A percentile compares a stretch with the other conserved stretches of the same genome.
Evolutionary conservation across 2,113 vertebrate species (phyloP).

Genomic region (Rattus norvegicus): DNA sequence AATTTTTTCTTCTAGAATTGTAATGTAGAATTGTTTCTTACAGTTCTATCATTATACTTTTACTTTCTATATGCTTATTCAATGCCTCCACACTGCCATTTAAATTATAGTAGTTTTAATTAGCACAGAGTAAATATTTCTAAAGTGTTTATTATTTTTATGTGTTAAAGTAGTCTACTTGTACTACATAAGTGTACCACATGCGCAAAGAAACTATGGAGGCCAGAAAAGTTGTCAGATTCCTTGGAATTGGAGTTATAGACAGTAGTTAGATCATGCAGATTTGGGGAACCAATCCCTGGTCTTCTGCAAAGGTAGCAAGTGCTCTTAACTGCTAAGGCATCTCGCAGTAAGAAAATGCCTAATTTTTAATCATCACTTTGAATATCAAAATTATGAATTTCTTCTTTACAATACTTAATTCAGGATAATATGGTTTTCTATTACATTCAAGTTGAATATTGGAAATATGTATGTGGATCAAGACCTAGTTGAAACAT

Average conservation of each 20-base stretch:
- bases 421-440: neutral
- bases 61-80: neutral
- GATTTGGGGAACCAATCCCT: neutral
- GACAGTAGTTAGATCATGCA: neutral
- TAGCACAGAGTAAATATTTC: neutral
- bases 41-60: neutral
- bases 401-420: neutral
- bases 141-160: neutral
- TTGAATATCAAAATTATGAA: neutral
- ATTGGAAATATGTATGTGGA: neutral
- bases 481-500: neutral
- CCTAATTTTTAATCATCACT: neutral
- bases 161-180: neutral
- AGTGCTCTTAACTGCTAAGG: neutral
- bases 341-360: neutral
- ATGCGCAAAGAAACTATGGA: neutral
- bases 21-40: neutral
- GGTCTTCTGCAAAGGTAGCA: neutral
- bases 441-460: neutral
- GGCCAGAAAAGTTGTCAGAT: neutral
- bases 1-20: neutral
- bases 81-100: neutral
- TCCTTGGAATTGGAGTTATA: neutral
- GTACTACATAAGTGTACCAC: neutral
- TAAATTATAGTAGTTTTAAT: neutral